Evolutionary conservation across 2,113 vertebrate species (phyloP).

Genomic region (Laticauda laticaudata): DNA sequence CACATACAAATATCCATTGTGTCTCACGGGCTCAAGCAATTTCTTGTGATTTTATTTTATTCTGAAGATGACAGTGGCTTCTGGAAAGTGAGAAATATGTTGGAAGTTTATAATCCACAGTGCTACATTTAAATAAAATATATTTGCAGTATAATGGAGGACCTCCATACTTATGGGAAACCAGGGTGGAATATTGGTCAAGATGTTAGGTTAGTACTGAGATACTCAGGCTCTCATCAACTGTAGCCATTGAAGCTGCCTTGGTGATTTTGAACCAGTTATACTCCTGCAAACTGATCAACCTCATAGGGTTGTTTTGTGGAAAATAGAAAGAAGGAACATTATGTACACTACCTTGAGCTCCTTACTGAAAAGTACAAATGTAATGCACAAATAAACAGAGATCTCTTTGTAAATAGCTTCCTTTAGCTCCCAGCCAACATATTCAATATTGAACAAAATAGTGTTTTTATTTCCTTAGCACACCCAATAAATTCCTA

Average conservation of each 20-base stretch:
- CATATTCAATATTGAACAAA: not conserved
- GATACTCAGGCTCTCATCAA: not conserved
- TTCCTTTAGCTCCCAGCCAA: not conserved
- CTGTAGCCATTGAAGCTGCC: not conserved
- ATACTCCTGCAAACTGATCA: not conserved
- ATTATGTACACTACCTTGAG: not conserved
- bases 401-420: not conserved
- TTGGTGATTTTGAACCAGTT: not conserved
- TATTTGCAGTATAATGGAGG: not conserved
- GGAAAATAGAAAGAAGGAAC: not conserved
- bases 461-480: not conserved
- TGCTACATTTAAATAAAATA: not conserved
- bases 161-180: not conserved
- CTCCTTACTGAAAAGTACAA: not conserved
- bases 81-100: not conserved
- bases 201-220: not conserved
- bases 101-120: not conserved
- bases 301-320: not conserved
- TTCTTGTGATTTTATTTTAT: not conserved
- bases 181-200: not conserved
- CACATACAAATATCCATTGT: not conserved
- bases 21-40: not conserved
- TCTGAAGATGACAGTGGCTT: not conserved
- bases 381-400: not conserved
- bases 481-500: not conserved